Percentiles rank a stretch among this genome's conserved stretches.
These are phyloP conservation scores for Miltochrista miniata DNA, from an alignment of 2,888 invertebrate genomes.

Conservation along the genomic window DNA sequence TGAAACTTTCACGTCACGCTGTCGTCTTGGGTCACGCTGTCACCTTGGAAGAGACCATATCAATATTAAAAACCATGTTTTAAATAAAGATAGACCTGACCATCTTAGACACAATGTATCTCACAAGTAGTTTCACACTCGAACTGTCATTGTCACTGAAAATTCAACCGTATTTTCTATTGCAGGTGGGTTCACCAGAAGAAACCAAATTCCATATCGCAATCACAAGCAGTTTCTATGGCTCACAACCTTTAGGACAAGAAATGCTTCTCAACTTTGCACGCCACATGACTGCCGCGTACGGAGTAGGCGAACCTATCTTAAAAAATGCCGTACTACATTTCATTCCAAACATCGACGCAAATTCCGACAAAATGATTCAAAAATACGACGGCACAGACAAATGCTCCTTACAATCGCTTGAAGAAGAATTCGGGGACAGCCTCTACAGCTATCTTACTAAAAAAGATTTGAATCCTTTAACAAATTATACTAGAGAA, in stretches of 20 bases:
- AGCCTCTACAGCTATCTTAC: conserved; percentile 80
- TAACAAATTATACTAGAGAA: conserved; percentile 75
- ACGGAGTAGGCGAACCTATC: conserved; percentile 87
- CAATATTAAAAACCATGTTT: too few relatives aligned
- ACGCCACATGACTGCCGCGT: conserved; percentile 90
- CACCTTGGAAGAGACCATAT: too few relatives aligned
- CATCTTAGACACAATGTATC: too few relatives aligned
- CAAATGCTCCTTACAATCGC: conserved; percentile 56
- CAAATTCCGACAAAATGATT: conserved; percentile 57
- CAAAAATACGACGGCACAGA: conserved; percentile 55
- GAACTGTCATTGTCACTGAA: too few relatives aligned
- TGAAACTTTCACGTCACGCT: too few relatives aligned
- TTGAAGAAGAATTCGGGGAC: conserved; percentile 86
- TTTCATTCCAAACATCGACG: conserved; percentile 87
- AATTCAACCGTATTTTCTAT: background rate
- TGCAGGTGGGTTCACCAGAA: conserved; percentile 89
- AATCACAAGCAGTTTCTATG: conserved; percentile 92
- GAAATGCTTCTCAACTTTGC: conserved; percentile 93
- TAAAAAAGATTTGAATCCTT: conserved; percentile 67
- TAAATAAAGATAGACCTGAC: too few relatives aligned
- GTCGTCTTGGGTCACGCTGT: too few relatives aligned
- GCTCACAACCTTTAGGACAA: conserved; percentile 91
- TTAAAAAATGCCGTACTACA: conserved; percentile 90
- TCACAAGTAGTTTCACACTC: too few relatives aligned
- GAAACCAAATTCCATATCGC: conserved; percentile 93